Evolutionary conservation across 2,113 vertebrate species (phyloP), one percentile per base, ranked within the genome.

Genomic region (Catharus minimus): DNA sequence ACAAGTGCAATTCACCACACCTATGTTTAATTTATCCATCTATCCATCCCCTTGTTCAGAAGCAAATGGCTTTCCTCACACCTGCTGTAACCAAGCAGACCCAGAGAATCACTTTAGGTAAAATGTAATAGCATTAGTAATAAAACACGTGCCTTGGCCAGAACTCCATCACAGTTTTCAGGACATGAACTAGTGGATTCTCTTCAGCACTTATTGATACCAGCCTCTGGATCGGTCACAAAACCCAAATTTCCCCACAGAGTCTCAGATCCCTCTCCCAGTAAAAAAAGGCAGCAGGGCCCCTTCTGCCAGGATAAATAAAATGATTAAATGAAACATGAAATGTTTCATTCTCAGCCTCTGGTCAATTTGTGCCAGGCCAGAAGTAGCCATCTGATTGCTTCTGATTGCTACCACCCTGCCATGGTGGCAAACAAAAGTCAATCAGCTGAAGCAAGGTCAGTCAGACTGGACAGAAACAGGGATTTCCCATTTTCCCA

Each of bases 201-300:
- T 43, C 20, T 46, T 71, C 4, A 57, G 68, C 47, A 43, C 27
- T 47, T 30, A 38, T 21, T 36, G 43, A 61, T 15, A 14, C 12
- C 11, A 12, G 33, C 15, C 30, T 33, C 56, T 66, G 53, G 26
- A 76, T 38, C 0, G 0, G 28, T 33, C 64, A 43, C 14, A 33
- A 53, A 27, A 61, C 7, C 32, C 3, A 0, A 28, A 11, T 28
- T 52, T 85, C 33, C 39, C 17, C 30, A 49, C 52, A 21, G 79
- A 6, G 2, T 8, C 0, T 0, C 23, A 55, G 33, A 65, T n/a
- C 14, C 16, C 23, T 43, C 17, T 24, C 28, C 38, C 17, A 39
- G n/a, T 0, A 0, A 27, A 88, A 69, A 30, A 80, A 50, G 4
- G 27, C 11, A 39, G 17, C 5, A 64, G 77, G 21, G 9, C 2